Base-by-base conservation (phyloP, 2,113 vertebrate species). In the Pungitius pungitius region DNA sequence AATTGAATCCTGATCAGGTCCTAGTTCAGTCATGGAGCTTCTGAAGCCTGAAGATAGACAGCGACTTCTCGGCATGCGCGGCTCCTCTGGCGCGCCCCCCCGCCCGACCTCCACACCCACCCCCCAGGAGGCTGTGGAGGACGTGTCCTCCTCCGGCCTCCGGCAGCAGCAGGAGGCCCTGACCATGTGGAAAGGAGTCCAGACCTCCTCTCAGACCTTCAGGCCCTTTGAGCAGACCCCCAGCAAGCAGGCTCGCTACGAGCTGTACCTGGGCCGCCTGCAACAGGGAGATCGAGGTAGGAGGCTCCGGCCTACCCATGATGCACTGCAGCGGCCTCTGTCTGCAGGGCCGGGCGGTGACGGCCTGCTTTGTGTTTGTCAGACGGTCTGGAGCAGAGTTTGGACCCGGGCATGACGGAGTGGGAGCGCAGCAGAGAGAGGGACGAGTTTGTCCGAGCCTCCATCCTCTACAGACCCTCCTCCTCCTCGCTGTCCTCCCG, bases 181-280 rank as follows among this genome's bases (percentile, higher is more conserved):
- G 14, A 82, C 55, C 40, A 89, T 72, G 63, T 90, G 88, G 90
- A 82, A 6, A 24, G 90, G 87, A 0, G 52, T 86, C 6, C 92
- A 93, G 72, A 6, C 11, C 67, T 22, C 82, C 68, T 6, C 77
- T 0, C 83, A 80, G 77, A 45, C 84, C 62, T 99, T 98, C 91
- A 96, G 85, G 77, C 98, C 98, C 0, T 99, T 99, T 39, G 92
- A 95, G 57, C 95, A 91, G 75, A 93, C 95, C 74, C 93, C 96
- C 12, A 93, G 94, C 77, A 99, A 99, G 81, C 97, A 99, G 90
- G 94, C 89, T 2, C 94, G 97, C 83, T 99, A 99, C 0, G 97
- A 98, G 58, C 88, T 83, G 27, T 99, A 96, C 90, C 88, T 97
- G 87, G 85, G 33, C 75, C 87, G 73, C 8, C 91, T 98, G 55